phyloP scores from a whole-genome alignment of 2,888 invertebrate species.

The Drosophila ustulata region DNA sequence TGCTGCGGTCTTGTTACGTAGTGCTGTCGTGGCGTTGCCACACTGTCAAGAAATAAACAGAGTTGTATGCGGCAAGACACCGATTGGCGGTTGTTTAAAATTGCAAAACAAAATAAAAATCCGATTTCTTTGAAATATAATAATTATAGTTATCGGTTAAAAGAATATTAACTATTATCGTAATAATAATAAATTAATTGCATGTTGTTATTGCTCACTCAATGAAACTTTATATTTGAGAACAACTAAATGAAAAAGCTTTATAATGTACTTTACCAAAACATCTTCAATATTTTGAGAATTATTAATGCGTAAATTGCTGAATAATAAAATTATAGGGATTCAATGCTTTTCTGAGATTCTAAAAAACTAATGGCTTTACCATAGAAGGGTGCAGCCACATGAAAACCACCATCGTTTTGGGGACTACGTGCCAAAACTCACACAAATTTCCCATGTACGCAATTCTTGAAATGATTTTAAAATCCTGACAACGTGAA shows the following conservation, averaged over 20 bases:
- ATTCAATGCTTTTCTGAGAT: neutral
- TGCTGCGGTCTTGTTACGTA: constrained; percentile 30
- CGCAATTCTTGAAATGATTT: constrained; percentile 33
- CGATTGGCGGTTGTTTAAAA: constrained; percentile 37
- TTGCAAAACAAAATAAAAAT: neutral
- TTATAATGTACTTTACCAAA: too few relatives aligned
- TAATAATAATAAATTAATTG: too few relatives aligned
- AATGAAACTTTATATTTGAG: too few relatives aligned
- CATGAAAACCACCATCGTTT: neutral
- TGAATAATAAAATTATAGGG: too few relatives aligned
- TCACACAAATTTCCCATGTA: constrained; percentile 48
- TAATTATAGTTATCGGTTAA: neutral
- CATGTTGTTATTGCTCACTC: too few relatives aligned
- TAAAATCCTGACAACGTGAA: constrained; percentile 56
- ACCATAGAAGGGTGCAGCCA: neutral
- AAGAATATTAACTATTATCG: too few relatives aligned
- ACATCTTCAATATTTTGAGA: too few relatives aligned
- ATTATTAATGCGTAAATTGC: too few relatives aligned
- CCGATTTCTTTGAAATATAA: neutral
- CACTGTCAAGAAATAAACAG: constrained; percentile 35
- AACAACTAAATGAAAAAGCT: too few relatives aligned
- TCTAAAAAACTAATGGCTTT: neutral
- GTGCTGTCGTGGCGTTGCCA: constrained; percentile 44
- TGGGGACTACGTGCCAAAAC: constrained; percentile 57
- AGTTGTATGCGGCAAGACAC: constrained; percentile 37